Conservation (phyloP, 2,113 vertebrate species). For the Girardinichthys multiradiatus region DNA sequence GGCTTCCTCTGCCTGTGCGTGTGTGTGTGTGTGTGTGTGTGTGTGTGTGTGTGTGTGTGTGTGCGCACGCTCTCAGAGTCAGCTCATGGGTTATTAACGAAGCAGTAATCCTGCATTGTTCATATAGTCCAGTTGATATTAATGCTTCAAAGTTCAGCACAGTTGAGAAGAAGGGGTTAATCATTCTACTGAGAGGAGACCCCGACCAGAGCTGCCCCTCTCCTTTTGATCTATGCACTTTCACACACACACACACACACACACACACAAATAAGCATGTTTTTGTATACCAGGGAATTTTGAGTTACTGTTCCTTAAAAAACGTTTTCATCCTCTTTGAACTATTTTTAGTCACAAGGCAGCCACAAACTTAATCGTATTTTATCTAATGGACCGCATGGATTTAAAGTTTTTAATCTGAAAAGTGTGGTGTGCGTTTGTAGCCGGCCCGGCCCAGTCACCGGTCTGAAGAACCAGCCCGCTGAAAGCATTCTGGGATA, state of each 20-base stretch:
- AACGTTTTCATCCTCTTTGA: no score
- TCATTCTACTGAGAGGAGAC: conserved; percentile 32
- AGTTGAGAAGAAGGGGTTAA: conserved; percentile 29
- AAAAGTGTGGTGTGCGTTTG: neutral
- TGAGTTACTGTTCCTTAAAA: conserved; percentile 5
- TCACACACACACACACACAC: conserved; percentile 27
- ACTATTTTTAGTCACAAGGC: neutral
- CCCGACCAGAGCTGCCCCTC: conserved; percentile 31
- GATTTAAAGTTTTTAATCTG: neutral
- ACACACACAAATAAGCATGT: neutral
- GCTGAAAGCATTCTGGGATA: no score
- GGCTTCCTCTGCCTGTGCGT: conserved; percentile 17
- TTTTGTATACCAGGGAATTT: no score
- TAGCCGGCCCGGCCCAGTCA: no score
- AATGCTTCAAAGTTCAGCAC: conserved; percentile 42
- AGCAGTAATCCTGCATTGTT: conserved; percentile 59
- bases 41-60: no score
- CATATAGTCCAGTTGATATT: conserved; percentile 41
- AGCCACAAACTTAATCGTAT: neutral
- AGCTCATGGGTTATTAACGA: conserved; percentile 54
- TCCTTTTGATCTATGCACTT: conserved; percentile 55
- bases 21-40: no score
- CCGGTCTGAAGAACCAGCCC: no score
- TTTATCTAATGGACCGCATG: conserved; percentile 9
- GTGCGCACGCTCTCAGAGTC: conserved; percentile 11